Conservation (phyloP, 2,888 invertebrate genomes). For the Coenonympha glycerion region DNA sequence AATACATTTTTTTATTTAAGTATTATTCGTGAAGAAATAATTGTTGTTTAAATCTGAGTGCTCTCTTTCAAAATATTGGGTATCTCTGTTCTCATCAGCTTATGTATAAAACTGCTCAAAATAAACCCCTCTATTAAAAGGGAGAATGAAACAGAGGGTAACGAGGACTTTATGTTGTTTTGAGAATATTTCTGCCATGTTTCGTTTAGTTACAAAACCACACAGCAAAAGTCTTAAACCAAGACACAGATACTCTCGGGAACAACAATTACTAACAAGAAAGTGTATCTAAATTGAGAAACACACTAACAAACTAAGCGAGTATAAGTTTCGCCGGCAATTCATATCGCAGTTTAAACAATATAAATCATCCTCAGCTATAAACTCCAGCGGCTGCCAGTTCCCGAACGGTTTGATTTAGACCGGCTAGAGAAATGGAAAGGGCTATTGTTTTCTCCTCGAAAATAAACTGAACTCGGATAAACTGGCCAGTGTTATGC, state of each 20-base stretch:
- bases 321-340: conserved; percentile 3
- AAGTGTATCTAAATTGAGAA: conserved; percentile 5
- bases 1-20: no score
- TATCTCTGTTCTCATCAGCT: no score
- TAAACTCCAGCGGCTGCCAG: conserved; percentile 15
- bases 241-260: not conserved
- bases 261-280: conserved; percentile 4
- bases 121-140: no score
- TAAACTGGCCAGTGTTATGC: conserved; percentile 2
- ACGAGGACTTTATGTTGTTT: no score
- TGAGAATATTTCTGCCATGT: no score
- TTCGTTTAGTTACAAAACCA: no score
- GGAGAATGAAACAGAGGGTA: no score
- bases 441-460: conserved; percentile 54
- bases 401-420: conserved; percentile 44
- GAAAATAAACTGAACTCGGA: conserved; percentile 30
- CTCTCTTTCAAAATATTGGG: no score
- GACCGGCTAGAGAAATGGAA: conserved; percentile 46
- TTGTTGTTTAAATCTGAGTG: no score
- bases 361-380: conserved; percentile 17
- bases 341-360: conserved; percentile 10
- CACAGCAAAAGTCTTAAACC: not conserved
- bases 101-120: no score
- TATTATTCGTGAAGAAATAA: no score
- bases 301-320: no score